Percentiles rank a stretch among this genome's conserved stretches.
These are phyloP conservation scores for Drosophila siamana DNA, from an alignment of 2,888 invertebrate genomes.

Conservation along the genomic window DNA sequence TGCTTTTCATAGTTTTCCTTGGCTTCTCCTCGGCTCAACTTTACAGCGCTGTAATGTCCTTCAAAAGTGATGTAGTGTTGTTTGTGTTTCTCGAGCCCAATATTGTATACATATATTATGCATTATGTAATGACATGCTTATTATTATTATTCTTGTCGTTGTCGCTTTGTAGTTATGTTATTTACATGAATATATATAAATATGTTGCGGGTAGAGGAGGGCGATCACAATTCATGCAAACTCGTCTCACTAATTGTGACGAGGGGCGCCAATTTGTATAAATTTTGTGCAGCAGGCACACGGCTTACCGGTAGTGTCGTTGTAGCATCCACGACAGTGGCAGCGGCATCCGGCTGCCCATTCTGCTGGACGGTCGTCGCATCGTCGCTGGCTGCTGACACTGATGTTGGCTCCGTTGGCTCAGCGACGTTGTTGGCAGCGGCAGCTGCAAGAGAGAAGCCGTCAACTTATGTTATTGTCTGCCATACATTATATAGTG, in stretches of 20 bases:
- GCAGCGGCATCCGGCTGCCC: constrained; percentile 40
- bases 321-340: constrained; percentile 25
- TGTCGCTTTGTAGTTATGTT: constrained; percentile 28
- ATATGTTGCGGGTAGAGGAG: constrained; percentile 5
- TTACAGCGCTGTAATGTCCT: constrained; percentile 2
- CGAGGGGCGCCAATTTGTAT: constrained; percentile 86
- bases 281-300: constrained; percentile 40
- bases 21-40: background rate
- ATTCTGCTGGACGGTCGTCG: constrained; percentile 24
- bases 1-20: constrained; percentile 13
- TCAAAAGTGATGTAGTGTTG: constrained; percentile 3
- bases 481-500: constrained; percentile 34
- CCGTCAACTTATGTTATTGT: constrained; percentile 3
- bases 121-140: constrained; percentile 55
- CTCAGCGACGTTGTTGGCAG: background rate
- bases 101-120: constrained; percentile 15
- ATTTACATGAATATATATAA: constrained; percentile 54
- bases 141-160: constrained; percentile 28
- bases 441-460: constrained; percentile 26
- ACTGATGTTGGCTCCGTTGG: constrained; percentile 4
- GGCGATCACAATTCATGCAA: constrained; percentile 65
- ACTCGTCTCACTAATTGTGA: constrained; percentile 87
- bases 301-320: constrained; percentile 85
- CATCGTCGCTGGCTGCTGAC: constrained; percentile 1
- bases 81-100: background rate